Evolutionary conservation across 2,113 vertebrate genomes (phyloP), one percentile per base, ranked within the genome.

Genomic region (Gobiocypris rarus): DNA sequence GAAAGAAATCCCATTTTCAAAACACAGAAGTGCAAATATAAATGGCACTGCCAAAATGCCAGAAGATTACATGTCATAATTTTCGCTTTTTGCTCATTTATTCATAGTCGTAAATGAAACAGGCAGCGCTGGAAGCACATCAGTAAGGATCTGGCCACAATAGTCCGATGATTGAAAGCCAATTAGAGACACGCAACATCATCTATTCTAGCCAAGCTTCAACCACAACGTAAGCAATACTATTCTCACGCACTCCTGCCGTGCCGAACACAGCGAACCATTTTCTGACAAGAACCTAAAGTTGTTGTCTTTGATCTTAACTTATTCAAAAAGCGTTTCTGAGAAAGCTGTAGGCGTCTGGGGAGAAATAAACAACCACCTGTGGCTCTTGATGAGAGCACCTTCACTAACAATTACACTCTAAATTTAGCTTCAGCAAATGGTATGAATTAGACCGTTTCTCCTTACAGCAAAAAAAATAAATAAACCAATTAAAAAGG

Each of bases 1-100:
- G 38, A 76, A 82, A 70, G 52, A 61, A 84, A 82, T 67, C 52
- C 48, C 41, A 82, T 87, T 84, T 84, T 54, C 79, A 54, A 70
- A 70, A 82, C 67, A 63, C n/a, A 61, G 75, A 82, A 84, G 78
- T 82, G 19, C 14, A 43, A 73, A 78, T 31, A 48, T 52, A 81
- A 43, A 65, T 31, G 52, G 43, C 9, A 24, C 61, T 81, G 78
- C 78, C 61, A 31, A 50, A 71, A 70, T n/a, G 75, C 24, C 63
- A 61, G 69, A 38, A 74, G 82, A 74, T 73, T 31, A 81, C 45
- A 58, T 31, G 84, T 54, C 43, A 13, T 59, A 28, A 38, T 63
- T 73, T 80, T 45, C 17, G 75, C 17, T 48, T 78, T 58, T 86
- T 80, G 43, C 59, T 67, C 3, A 7, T 75, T 74, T 81, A 80